A percentile compares a stretch with the other conserved stretches of the same genome.
These are phyloP conservation scores for Pseudococcus longispinus DNA, from an alignment of 2,888 invertebrate species.

Conservation along the genomic window DNA sequence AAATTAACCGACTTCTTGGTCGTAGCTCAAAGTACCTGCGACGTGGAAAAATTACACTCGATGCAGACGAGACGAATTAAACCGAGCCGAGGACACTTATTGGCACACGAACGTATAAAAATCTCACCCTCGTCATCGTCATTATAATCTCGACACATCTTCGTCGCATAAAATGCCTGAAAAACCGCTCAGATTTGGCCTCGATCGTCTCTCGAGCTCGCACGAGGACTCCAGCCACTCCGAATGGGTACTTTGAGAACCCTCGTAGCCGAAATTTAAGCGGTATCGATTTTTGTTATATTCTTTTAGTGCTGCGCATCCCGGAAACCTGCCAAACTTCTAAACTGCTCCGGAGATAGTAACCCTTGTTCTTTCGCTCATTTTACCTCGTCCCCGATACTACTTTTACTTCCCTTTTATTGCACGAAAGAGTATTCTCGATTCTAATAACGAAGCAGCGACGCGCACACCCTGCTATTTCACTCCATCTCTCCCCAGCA, in stretches of 20 bases:
- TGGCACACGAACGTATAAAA: neutral
- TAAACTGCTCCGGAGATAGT: conserved; percentile 51
- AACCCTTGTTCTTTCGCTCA: conserved; percentile 38
- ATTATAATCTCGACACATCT: neutral
- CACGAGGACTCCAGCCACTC: neutral
- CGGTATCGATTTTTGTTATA: conserved; percentile 48
- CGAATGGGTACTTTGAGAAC: conserved; percentile 48
- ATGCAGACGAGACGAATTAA: no score
- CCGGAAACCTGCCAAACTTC: conserved; percentile 51
- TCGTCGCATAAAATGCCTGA: neutral
- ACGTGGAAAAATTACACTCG: neutral
- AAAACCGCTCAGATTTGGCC: neutral
- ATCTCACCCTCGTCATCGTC: neutral
- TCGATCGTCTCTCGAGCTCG: neutral
- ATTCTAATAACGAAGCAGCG: conserved; percentile 14
- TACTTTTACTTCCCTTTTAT: conserved; percentile 39
- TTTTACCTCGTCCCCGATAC: conserved; percentile 33
- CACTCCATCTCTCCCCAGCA: neutral
- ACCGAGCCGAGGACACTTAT: no score
- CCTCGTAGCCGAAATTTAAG: conserved; percentile 39
- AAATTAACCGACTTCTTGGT: neutral
- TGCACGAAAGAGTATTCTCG: conserved; percentile 39
- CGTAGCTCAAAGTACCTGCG: neutral
- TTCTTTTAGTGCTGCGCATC: conserved; percentile 54
- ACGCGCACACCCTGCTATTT: neutral